phyloP scores from a whole-genome alignment of 2,888 invertebrate genomes.

The Phortica magna region DNA sequence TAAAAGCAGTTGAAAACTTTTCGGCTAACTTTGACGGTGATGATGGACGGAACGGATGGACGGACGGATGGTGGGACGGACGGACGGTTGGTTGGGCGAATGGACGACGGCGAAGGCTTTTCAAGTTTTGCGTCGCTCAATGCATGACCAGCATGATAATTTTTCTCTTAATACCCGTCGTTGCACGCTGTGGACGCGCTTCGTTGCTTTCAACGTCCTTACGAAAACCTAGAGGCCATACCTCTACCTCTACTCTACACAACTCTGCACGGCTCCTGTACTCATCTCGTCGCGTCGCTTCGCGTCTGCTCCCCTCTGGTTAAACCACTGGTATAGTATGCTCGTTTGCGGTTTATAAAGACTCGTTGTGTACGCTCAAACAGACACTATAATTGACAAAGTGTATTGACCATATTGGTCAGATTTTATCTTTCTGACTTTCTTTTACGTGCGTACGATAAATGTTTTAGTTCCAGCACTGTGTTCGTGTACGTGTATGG shows the following conservation, averaged over 20 bases:
- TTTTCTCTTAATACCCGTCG: not conserved
- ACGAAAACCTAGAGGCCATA: too few relatives aligned
- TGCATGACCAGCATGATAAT: conserved; percentile 66
- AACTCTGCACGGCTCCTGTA: too few relatives aligned
- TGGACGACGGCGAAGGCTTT: conserved; percentile 43
- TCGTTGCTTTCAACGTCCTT: too few relatives aligned
- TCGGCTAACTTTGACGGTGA: conserved; percentile 43
- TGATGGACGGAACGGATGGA: too few relatives aligned
- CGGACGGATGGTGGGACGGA: too few relatives aligned
- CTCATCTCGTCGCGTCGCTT: too few relatives aligned
- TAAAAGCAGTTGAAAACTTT: conserved; percentile 25
- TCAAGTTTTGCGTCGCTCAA: conserved; percentile 45
- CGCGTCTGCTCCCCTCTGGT: too few relatives aligned
- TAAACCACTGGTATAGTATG: not conserved
- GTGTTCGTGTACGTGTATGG: too few relatives aligned
- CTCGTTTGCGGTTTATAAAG: conserved; percentile 22
- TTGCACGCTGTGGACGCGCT: not conserved
- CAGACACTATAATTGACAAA: conserved; percentile 74
- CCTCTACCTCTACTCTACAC: too few relatives aligned
- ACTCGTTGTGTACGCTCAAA: conserved; percentile 73
- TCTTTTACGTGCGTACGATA: conserved; percentile 49
- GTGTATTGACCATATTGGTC: conserved; percentile 49
- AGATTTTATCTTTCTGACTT: conserved; percentile 46
- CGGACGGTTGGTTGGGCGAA: too few relatives aligned
- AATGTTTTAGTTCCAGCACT: conserved; percentile 44